Evolutionary conservation across 1,140 invertebrate species (phyloP), one percentile per base, ranked within the genome.

Genomic region (Holcopasites calliopsidis): DNA sequence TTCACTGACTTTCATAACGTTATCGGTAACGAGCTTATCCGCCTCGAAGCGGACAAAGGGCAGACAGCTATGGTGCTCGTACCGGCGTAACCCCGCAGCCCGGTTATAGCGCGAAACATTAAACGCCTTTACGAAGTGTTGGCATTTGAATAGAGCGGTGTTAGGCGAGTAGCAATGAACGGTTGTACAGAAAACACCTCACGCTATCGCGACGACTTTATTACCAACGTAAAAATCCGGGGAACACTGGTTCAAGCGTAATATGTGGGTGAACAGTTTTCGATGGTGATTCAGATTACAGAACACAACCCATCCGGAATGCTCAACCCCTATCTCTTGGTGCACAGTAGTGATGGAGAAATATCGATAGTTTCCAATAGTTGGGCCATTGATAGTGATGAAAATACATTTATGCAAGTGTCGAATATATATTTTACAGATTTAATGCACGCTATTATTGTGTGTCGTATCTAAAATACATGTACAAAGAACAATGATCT

Each of bases 241-340:
- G 13, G 38, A 64, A 74, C 50, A 40, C 26, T 28, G 23, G 38
- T 26, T 65, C 11, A 47, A 26, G 38, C 21, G 50, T 66, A 65
- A 74, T 65, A 47, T 68, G 72, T 68, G 35, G 72, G 52, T 74
- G 38, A 68, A 74, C 33, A n/a, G 72, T 38, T 65, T 57, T 28
- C 11, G 62, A 65, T 68, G 72, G 47, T 42, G 70, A 73, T 73
- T 73, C 54, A 73, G 49, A 73, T 73, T 55, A 16, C 10, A 7
- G 23, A 13, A 10, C 38, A 44, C n/a, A 18, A 3, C n/a, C 52
- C n/a, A 38, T 70, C 38, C 28, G 23, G n/a, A 31, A 1, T n/a
- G 18, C 21, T 23, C 18, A 31, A 31, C 42, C 26, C 6, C 23
- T 57, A 31, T 60, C 28, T 28, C 33, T 69, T 18, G 38, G 52